Conservation (phyloP, 2,888 invertebrate genomes). For the Boloria euphrosyne region DNA sequence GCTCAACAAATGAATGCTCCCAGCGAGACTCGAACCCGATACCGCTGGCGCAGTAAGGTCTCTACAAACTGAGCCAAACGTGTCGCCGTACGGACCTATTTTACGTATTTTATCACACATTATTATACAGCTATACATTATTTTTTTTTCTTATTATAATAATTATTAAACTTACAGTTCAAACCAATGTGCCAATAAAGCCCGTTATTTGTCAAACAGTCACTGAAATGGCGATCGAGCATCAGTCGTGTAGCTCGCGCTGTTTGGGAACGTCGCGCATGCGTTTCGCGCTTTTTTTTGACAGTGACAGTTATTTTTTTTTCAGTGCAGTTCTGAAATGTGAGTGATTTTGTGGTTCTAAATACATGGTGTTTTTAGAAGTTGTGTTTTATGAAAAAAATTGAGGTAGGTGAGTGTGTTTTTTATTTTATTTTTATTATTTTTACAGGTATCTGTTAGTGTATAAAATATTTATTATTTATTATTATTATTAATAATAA, state of each 20-base stretch:
- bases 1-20: too few species aligned
- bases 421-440: not conserved
- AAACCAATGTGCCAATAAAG: not conserved
- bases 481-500: not conserved
- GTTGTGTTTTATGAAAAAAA: constrained; percentile 23
- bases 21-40: too few species aligned
- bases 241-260: constrained; percentile 17
- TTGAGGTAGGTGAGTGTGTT: constrained; percentile 45
- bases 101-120: too few species aligned
- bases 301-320: constrained; percentile 47
- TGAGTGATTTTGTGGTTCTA: constrained; percentile 38
- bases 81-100: too few species aligned
- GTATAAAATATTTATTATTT: not conserved
- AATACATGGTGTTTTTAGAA: constrained; percentile 8
- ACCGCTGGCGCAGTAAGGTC: too few species aligned
- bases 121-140: too few species aligned
- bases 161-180: not conserved
- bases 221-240: constrained; percentile 5
- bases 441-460: too few species aligned
- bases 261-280: constrained; percentile 8
- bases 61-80: too few species aligned
- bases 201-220: not conserved
- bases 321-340: constrained; percentile 42
- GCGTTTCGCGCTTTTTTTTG: constrained; percentile 45
- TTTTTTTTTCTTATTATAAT: too few species aligned